Evolutionary conservation across 2,113 vertebrate genomes (phyloP), one percentile per base, ranked within the genome.

Genomic region (Pampusana beccarii): DNA sequence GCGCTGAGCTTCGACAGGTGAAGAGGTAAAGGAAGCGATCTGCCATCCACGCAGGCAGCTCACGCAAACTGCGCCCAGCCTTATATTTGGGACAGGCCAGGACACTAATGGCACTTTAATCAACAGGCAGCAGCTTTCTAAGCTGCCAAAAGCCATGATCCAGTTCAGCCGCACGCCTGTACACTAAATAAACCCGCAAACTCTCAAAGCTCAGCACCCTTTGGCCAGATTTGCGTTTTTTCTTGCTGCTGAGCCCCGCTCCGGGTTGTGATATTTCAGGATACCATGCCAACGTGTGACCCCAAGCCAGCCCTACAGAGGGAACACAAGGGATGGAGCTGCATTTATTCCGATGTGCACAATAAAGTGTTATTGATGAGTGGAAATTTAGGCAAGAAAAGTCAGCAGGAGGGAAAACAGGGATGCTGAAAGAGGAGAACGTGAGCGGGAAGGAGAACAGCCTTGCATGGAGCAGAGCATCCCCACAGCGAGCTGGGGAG

Each of bases 321-420:
- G 29, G 29, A 40, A 75, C 0, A 6, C 23, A 18, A 29, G 12
- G 61, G 23, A 75, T 40, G 51, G 34, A 75, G 51, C n/a, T 33
- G 11, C 8, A 24, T 19, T 75, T 40, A 12, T 2, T 66, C 82
- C 51, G 51, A 48, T 4, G 0, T 0, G 6, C n/a, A 18, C 23
- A 57, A 12, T 5, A 26, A 64, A 54, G 33, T 2, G 1, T n/a
- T 57, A 56, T 9, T 1, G 3, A 16, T 6, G 24, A 62, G 31
- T 20, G 24, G 57, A 31, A 34, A 72, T 31, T 29, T 25, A 21
- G 46, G 57, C 46, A 72, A 24, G 36, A 44, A 29, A 42, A 72
- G 44, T 42, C 66, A 33, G 34, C 21, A 62, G 34, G 20, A 62
- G 15, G 9, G 57, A 31, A 38, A 61, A 33, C 9, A 9, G 28